Percentiles rank a stretch among this genome's conserved stretches.
These are phyloP conservation scores for Plectrocnemia conspersa DNA, from an alignment of 1,140 invertebrate species.

Conservation along the genomic window DNA sequence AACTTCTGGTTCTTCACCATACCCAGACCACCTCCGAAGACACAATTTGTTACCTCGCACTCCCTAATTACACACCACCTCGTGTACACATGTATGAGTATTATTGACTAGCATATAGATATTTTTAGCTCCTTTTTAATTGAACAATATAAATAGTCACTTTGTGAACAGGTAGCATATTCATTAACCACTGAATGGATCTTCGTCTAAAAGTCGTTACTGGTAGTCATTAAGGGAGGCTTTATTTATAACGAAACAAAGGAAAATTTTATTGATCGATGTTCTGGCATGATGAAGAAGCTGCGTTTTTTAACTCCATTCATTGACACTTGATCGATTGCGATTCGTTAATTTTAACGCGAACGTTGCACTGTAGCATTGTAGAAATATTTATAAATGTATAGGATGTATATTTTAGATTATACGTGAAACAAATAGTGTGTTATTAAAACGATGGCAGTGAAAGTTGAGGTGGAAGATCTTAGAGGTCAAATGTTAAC, in stretches of 20 bases:
- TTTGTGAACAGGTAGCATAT: slow-evolving; percentile 21
- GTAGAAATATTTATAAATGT: background rate
- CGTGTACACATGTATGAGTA: no score
- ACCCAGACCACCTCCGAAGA: background rate
- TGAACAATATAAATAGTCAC: no score
- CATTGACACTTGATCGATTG: no score
- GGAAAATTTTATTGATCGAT: slow-evolving; percentile 23
- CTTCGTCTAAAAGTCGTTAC: slow-evolving; percentile 28
- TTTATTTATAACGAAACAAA: slow-evolving; percentile 30
- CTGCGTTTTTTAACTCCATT: background rate
- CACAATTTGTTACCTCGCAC: background rate
- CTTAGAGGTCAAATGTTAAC: no score
- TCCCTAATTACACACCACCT: no score
- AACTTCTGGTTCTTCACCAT: background rate
- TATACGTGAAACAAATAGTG: no score
- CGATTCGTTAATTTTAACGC: background rate
- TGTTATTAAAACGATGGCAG: no score
- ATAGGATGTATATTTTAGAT: no score
- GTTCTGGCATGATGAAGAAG: slow-evolving; percentile 10
- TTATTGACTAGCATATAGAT: no score
- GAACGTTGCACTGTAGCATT: background rate
- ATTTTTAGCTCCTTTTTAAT: no score
- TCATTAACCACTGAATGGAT: slow-evolving; percentile 17
- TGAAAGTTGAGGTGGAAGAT: no score
- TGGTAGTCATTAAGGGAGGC: slow-evolving; percentile 28